These are phyloP conservation scores for Pterobdella sp. DNA, from an alignment of 2,888 invertebrate species.

Conservation along the genomic window DNA sequence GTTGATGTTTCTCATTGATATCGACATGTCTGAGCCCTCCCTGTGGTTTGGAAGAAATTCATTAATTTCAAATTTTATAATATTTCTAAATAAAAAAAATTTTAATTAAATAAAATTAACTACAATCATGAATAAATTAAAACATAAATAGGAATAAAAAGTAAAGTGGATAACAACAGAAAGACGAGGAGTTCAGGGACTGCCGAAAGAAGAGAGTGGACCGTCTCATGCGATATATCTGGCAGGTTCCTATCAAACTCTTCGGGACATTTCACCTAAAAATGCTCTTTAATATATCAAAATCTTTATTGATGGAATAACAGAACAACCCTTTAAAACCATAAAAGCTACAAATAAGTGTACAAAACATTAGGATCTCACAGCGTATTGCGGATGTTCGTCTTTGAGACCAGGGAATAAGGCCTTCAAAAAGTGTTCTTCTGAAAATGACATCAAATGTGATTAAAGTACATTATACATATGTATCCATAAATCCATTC, in stretches of 20 bases:
- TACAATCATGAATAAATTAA: not conserved
- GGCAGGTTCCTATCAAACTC: constrained; percentile 51
- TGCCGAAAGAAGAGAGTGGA: constrained; percentile 44
- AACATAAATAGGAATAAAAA: not conserved
- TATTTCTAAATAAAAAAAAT: not conserved
- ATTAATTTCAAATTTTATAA: not conserved
- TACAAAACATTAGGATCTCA: constrained; percentile 41
- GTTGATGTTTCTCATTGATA: too few relatives aligned
- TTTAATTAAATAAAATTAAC: not conserved
- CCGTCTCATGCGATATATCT: constrained; percentile 46
- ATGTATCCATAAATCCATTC: constrained; percentile 13
- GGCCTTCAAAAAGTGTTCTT: constrained; percentile 68
- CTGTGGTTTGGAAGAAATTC: too few relatives aligned
- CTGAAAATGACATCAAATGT: constrained; percentile 49
- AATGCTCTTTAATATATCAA: too few relatives aligned
- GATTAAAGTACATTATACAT: not conserved
- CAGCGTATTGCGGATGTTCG: constrained; percentile 72
- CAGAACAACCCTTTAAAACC: too few relatives aligned
- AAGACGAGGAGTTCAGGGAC: constrained; percentile 44
- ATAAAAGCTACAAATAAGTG: too few relatives aligned
- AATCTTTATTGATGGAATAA: too few relatives aligned
- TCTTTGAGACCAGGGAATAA: constrained; percentile 87
- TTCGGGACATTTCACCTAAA: constrained; percentile 42
- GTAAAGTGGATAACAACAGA: constrained; percentile 27
- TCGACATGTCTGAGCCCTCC: too few relatives aligned